Conservation (phyloP, 2,797 vertebrate species). For the Eospalax fontanierii region DNA sequence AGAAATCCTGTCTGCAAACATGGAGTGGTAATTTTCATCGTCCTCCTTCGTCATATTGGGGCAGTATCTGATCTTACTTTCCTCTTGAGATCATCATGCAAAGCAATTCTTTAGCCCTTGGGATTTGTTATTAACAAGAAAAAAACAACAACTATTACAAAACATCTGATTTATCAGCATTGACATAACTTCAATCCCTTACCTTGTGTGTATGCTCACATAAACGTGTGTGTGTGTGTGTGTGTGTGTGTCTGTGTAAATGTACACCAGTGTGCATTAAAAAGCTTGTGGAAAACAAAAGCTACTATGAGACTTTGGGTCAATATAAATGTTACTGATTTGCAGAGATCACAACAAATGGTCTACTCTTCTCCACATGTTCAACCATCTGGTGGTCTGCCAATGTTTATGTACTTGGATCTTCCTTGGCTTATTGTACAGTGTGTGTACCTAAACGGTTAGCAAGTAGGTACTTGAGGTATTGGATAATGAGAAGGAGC, state of each 20-base stretch:
- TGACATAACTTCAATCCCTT: neutral
- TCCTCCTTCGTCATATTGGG: neutral
- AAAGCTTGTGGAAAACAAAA: conserved; percentile 48
- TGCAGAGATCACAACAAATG: conserved; percentile 29
- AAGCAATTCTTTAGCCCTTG: neutral
- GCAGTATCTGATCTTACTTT: neutral
- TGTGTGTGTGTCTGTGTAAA: neutral
- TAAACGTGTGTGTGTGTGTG: neutral
- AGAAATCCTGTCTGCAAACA: neutral
- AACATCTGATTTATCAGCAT: neutral
- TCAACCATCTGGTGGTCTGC: neutral
- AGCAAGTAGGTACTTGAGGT: neutral
- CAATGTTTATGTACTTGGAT: neutral
- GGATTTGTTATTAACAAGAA: conserved; percentile 6
- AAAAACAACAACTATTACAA: neutral
- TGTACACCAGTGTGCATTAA: neutral
- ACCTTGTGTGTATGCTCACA: neutral
- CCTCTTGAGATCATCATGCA: neutral
- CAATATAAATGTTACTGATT: neutral
- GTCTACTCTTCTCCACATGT: neutral
- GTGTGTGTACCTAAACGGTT: neutral
- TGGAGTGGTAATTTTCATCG: neutral
- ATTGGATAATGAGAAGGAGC: neutral
- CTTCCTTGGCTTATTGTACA: conserved; percentile 11
- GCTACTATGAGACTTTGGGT: neutral